Percentiles rank a stretch among this genome's conserved stretches.
These are phyloP conservation scores for Volucella bombylans DNA, from an alignment of 2,888 invertebrate genomes.

Conservation along the genomic window DNA sequence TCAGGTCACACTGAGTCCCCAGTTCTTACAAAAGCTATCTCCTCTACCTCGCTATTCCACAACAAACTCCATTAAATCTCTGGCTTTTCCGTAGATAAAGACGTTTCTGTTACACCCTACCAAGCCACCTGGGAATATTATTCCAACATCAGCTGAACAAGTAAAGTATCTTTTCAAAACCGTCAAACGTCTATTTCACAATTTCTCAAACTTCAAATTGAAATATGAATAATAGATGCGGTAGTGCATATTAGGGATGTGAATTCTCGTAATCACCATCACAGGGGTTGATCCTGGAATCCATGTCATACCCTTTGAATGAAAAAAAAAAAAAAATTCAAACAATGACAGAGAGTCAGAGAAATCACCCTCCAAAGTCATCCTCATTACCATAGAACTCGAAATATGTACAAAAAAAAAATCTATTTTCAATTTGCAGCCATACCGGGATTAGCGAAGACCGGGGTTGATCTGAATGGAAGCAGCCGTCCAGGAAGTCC, in stretches of 20 bases:
- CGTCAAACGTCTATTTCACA: slow-evolving; percentile 23
- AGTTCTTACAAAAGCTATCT: neutral
- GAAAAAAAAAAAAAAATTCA: slow-evolving; percentile 12
- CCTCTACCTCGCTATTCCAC: slow-evolving; percentile 37
- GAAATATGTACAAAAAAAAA: neutral
- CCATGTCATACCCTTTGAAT: slow-evolving; percentile 19
- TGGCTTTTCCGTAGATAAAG: slow-evolving; percentile 7
- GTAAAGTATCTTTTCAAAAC: slow-evolving; percentile 42
- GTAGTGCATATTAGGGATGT: slow-evolving; percentile 28
- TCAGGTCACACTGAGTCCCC: slow-evolving; percentile 45
- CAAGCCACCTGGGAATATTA: slow-evolving; percentile 65
- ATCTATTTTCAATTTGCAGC: slow-evolving; percentile 75
- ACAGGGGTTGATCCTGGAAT: slow-evolving; percentile 40
- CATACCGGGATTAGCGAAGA: slow-evolving; percentile 86
- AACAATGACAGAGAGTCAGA: slow-evolving; percentile 39
- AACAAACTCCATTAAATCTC: slow-evolving; percentile 51
- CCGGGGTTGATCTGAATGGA: slow-evolving; percentile 83
- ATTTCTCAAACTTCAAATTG: slow-evolving; percentile 69
- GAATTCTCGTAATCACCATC: slow-evolving; percentile 30
- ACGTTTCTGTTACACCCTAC: neutral
- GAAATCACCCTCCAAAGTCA: slow-evolving; percentile 28
- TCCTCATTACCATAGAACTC: neutral
- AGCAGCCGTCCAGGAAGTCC: slow-evolving; percentile 84
- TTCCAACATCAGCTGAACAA: slow-evolving; percentile 64
- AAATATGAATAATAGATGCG: slow-evolving; percentile 75